Evolutionary conservation across 1,140 invertebrate genomes (phyloP).

Genomic region (Drosophila ogumai): DNA sequence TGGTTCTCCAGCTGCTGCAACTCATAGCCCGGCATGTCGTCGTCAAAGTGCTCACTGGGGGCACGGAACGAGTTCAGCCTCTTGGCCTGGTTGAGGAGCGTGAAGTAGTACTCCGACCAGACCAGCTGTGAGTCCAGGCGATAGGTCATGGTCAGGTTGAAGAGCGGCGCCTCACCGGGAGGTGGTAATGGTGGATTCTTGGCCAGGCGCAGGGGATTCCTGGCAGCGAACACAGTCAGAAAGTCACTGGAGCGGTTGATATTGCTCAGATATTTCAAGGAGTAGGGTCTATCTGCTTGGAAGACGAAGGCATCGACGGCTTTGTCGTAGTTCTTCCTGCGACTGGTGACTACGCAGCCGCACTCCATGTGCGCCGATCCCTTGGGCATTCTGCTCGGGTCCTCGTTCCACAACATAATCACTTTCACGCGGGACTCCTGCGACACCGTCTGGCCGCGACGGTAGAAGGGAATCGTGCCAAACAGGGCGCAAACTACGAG

Average conservation of each 20-base stretch:
- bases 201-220: slow-evolving; percentile 23
- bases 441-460: background rate
- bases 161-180: background rate
- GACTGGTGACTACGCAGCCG: slow-evolving; percentile 52
- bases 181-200: slow-evolving; percentile 7
- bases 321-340: background rate
- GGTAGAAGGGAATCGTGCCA: slow-evolving; percentile 8
- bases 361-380: slow-evolving; percentile 29
- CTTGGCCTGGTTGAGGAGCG: background rate
- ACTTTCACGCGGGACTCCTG: background rate
- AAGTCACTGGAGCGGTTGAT: slow-evolving; percentile 18
- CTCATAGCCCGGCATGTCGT: background rate
- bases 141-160: slow-evolving; percentile 67
- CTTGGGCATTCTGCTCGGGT: background rate
- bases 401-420: slow-evolving; percentile 58
- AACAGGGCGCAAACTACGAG: slow-evolving; percentile 25
- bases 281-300: slow-evolving; percentile 42
- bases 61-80: slow-evolving; percentile 13
- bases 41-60: background rate
- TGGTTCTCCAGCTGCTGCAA: background rate
- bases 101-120: slow-evolving; percentile 52
- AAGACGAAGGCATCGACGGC: slow-evolving; percentile 56
- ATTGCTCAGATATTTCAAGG: background rate
- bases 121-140: slow-evolving; percentile 59
- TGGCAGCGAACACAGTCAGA: slow-evolving; percentile 40